Conservation (phyloP, 2,797 vertebrate species). For the Gymnoscopelus microlampas region DNA sequence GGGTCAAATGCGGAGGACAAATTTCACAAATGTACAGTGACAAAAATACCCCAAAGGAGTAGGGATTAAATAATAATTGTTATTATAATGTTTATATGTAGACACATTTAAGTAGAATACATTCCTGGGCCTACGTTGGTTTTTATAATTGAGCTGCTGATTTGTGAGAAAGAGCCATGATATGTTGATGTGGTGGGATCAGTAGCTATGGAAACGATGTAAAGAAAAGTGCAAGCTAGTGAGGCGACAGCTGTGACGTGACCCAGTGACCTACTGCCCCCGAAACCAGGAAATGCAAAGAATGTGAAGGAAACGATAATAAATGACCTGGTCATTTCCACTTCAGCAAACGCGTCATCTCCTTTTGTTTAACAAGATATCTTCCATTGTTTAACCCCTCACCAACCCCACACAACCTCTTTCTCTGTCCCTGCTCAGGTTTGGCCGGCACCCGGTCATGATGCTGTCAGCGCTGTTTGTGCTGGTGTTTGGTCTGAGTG, state of each 20-base stretch:
- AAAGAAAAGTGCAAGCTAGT: slow-evolving; percentile 45
- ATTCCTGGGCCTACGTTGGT: slow-evolving; percentile 15
- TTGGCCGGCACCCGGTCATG: slow-evolving; percentile 94
- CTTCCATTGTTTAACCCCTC: too few relatives aligned
- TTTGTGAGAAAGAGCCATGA: slow-evolving; percentile 54
- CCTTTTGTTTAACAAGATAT: slow-evolving; percentile 18
- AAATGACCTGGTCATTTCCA: slow-evolving; percentile 33
- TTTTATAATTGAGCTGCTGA: slow-evolving; percentile 23
- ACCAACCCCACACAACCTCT: not conserved
- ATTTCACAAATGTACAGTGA: too few relatives aligned
- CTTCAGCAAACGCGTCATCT: slow-evolving; percentile 1
- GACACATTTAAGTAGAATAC: not conserved
- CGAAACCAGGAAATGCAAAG: slow-evolving; percentile 27
- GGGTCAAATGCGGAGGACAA: too few relatives aligned
- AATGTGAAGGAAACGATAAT: slow-evolving; percentile 20
- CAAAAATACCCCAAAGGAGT: too few relatives aligned
- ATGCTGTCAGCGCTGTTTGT: slow-evolving; percentile 91
- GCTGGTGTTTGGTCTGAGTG: slow-evolving; percentile 91
- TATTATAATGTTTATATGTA: too few relatives aligned
- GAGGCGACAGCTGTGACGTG: slow-evolving; percentile 45
- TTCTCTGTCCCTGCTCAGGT: slow-evolving; percentile 76
- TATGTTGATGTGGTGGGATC: slow-evolving; percentile 59
- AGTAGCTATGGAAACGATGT: slow-evolving; percentile 62
- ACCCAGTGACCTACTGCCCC: slow-evolving; percentile 55
- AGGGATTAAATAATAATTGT: too few relatives aligned